Base-by-base conservation (phyloP, 2,113 vertebrate species). In the Myocastor coypus region DNA sequence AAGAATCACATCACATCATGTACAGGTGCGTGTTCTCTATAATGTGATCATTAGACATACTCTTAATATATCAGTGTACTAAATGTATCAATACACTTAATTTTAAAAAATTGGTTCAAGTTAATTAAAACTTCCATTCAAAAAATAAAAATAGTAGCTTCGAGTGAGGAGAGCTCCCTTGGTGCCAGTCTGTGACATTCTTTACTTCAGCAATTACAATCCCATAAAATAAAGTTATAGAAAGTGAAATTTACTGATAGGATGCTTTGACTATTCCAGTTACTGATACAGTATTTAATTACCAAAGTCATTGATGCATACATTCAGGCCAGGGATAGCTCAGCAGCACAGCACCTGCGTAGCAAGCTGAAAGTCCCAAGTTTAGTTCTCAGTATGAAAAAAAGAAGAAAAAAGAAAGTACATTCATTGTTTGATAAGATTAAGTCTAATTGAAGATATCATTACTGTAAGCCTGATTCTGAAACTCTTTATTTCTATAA, bases 401-500 rank as follows among this genome's bases (percentile, higher is more conserved):
- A 46, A 57, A 57, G 19, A 57, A 57, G 12, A 16, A 57, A 61
- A 61, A 61, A 22, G 5, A 32, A 4, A 59, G 20, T 66, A 7
- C 63, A 37, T 68, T 83, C 42, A 28, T 4, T 85, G 14, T 94
- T 92, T 84, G 4, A 32, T 86, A 50, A 94, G 68, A 63, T n/a
- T 42, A 64, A 7, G 26, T 78, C 30, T 89, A 82, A 52, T 22
- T 90, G 8, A 34, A 83, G 30, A 64, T 84, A 12, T 14, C 52
- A 57, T 57, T 78, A 83, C 32, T 34, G 20, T 57, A 75, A 28
- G 20, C 4, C 28, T 81, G 7, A 52, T 83, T 52, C 24, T 91
- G n/a, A 87, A 52, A 80, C 9, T 59, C 17, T 87, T 73, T 8
- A 1, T 82, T 90, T 86, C n/a, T 92, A 28, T 92, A 78, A 96